Evolutionary conservation across 2,113 vertebrate species (phyloP), one percentile per base, ranked within the genome.

Genomic region (Dasyornis broadbenti): DNA sequence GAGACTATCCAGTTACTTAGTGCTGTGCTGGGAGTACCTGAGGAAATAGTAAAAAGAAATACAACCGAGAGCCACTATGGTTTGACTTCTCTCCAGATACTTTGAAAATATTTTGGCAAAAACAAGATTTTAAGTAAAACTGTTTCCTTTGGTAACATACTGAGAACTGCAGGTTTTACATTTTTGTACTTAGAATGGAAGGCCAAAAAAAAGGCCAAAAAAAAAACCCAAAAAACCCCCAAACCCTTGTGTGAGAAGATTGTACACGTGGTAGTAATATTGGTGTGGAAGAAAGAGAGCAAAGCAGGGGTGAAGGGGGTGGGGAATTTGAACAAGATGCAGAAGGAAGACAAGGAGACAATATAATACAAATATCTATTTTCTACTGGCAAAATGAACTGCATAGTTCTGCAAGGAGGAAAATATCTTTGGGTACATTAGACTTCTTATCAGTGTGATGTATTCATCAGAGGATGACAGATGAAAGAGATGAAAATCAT

Each of bases 81-180:
- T 98, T 98, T 98, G 98, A 98, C 93, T 96, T 69, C 42, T 92
- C 56, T 98, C 98, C 98, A 98, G 97, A 98, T 97, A 97, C 98
- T 98, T 98, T 98, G 97, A 98, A 98, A 98, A 96, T 98, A 98
- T 98, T 98, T 98, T 98, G 98, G 98, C 98, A 97, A 97, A 98
- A 98, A 96, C 97, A 98, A 97, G 96, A 97, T 97, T 98, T 98
- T 97, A 98, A 98, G 97, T 98, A 97, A 98, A 98, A 98, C 95
- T 98, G 97, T 98, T 98, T 98, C 98, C 97, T 98, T 98, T 98
- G 97, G 98, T 98, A 98, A 97, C 97, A 98, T 97, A 98, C 97
- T 92, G 95, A 97, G 97, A 97, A 97, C 94, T 97, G 90, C 96
- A 98, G 96, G 96, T 97, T 98, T 98, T 97, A 97, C 97, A 98